Evolutionary conservation across 2,797 vertebrate genomes (phyloP), one percentile per base, ranked within the genome.

Genomic region (Champsocephalus gunnari): DNA sequence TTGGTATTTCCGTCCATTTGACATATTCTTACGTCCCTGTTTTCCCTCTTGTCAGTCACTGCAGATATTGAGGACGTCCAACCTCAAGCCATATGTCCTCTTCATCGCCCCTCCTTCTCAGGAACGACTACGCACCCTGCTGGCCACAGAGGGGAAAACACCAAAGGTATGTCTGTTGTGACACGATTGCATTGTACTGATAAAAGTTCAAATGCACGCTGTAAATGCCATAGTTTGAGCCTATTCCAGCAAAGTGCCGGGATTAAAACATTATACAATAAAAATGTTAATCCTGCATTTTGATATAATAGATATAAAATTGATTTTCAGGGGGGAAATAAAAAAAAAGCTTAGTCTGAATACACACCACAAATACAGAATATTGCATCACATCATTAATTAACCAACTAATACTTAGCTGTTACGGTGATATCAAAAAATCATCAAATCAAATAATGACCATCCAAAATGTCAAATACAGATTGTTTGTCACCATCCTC

Each of bases 71-170:
- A 96, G 97, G 55, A 96, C 96, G 88, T 97, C 97, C 82, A 98
- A 98, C 92, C 95, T 99, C 80, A 99, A 99, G 92, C 98, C 98
- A 47, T 99, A 96, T 81, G 96, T 99, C 84, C 96, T 99, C 94
- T 99, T 99, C 94, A 97, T 99, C 80, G 96, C 97, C 32, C 97
- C 97, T 65, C 97, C 97, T 85, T 97, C 97, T 64, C 97, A 98
- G 89, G 98, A 99, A 88, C 93, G 97, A 91, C 94, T 98, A 73
- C 97, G 97, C 89, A 95, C 96, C 76, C 94, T 99, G 84, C 92
- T 99, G 93, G 95, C 96, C 87, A 95, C 96, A 89, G 96, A 97
- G 73, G 97, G 97, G 79, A 98, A 97, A 88, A 96, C 96, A 91
- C 96, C 96, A 76, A 98, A 97, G 97, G 98, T 99, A 93, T 16